Evolutionary conservation across 2,888 invertebrate species (phyloP), one percentile per base, ranked within the genome.

Genomic region (Strigamia maritima): DNA sequence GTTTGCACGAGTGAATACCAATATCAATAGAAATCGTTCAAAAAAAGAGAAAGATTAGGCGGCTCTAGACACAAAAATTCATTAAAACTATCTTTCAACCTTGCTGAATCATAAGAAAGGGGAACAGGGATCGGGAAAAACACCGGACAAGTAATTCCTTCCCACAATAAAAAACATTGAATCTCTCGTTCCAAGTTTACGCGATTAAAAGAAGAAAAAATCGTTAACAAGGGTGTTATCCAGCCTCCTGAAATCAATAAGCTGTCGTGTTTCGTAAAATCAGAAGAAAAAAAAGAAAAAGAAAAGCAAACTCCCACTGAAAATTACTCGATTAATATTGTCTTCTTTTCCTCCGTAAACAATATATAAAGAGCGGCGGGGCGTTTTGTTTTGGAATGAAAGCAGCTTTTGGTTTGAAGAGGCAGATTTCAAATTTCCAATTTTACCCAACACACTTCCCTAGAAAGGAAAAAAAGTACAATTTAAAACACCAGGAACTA

Each of bases 1-100:
- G 81, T 81, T 81, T 81, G 81, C 81, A 82, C 81, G 81, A 81
- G 81, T 82, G 81, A 82, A 82, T 81, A 82, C 81, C 81, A 81
- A 81, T 82, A 82, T 82, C 80, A 81, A 82, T 54, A 54, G 81
- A 81, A 81, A 80, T 81, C 60, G 54, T 65, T 38, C 38, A 79
- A 70, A n/a, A 77, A 40, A 70, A 76, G 76, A 74, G 31, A 44
- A 31, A 38, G 65, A 75, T 24, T 54, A 74, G 77, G 49, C 75
- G 40, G 54, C 77, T 76, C 79, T 79, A 79, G 79, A 76, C 76
- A 79, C 65, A 79, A 76, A 79, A 77, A 49, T 35, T 26, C 24
- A 77, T 19, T 35, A 38, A 76, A 40, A 38, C 40, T 76, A 38
- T 76, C 40, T 40, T 35, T 35, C 40, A 26, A 76, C 35, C 76